These are phyloP conservation scores for Notodonta ziczac DNA, from an alignment of 2,888 invertebrate genomes.

Conservation along the genomic window DNA sequence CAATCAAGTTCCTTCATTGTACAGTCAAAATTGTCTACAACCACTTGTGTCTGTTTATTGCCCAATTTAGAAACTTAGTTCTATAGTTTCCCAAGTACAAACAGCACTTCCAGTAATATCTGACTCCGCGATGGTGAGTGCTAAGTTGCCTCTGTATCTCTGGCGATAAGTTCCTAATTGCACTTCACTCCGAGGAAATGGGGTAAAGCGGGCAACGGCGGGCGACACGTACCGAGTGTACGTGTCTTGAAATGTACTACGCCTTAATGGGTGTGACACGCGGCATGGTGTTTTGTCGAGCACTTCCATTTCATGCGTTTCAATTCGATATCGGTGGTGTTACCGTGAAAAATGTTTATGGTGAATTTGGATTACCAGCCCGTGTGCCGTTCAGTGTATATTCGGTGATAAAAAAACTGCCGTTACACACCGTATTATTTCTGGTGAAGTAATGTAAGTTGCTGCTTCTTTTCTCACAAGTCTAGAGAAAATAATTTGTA, in stretches of 20 bases:
- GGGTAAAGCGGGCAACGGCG: conserved; percentile 60
- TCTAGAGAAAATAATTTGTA: too few species aligned
- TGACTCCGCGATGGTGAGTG: conserved; percentile 44
- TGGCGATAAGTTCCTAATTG: conserved; percentile 75
- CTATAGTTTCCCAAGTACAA: conserved; percentile 26
- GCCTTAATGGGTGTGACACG: conserved; percentile 55
- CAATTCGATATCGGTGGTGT: conserved; percentile 43
- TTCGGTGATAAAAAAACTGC: not conserved
- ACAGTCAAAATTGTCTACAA: conserved; percentile 14
- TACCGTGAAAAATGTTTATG: conserved; percentile 35
- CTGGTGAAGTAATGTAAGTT: too few species aligned
- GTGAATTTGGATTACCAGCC: conserved; percentile 29
- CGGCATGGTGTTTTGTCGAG: conserved; percentile 48
- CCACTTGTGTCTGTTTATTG: conserved; percentile 27
- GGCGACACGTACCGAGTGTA: conserved; percentile 60
- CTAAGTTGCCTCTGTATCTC: conserved; percentile 58
- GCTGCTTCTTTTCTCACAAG: not conserved
- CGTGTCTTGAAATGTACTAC: conserved; percentile 69
- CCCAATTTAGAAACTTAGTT: conserved; percentile 26
- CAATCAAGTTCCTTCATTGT: not conserved
- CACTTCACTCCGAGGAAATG: conserved; percentile 70
- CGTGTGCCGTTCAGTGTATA: not conserved
- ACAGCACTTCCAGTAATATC: conserved; percentile 38
- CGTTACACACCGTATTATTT: too few species aligned
- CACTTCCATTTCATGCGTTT: conserved; percentile 50